Conservation (phyloP, 2,888 invertebrate genomes). For the Tenthredo livida region DNA sequence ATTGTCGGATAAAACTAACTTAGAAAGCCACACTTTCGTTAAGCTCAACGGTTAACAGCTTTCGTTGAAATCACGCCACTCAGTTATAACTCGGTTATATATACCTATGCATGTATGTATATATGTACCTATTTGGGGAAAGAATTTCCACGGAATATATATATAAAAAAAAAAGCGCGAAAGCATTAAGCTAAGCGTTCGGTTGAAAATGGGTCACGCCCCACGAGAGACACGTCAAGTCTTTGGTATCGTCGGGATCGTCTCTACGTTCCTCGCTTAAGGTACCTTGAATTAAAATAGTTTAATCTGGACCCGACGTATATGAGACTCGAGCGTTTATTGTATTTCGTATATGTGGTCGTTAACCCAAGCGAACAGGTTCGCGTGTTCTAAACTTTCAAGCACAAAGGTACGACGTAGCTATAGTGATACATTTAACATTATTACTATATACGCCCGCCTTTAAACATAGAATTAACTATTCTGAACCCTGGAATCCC, state of each 20-base stretch:
- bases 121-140: not conserved
- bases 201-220: conserved; percentile 52
- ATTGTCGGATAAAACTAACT: conserved; percentile 19
- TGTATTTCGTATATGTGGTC: conserved; percentile 23
- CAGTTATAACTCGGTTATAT: not conserved
- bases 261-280: not conserved
- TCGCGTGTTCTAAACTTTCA: conserved; percentile 30
- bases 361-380: conserved; percentile 41
- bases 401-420: conserved; percentile 34
- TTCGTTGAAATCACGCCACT: not conserved
- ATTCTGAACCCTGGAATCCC: not conserved
- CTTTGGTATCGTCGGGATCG: conserved; percentile 5
- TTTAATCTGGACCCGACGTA: conserved; percentile 16
- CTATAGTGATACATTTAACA: conserved; percentile 37
- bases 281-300: conserved; percentile 37
- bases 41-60: conserved; percentile 38
- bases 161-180: not conserved
- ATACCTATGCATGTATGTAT: not conserved
- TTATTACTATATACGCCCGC: not conserved
- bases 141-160: not conserved
- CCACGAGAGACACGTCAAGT: conserved; percentile 40
- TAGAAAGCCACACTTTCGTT: not conserved
- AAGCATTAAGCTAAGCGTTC: conserved; percentile 39
- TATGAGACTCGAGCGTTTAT: conserved; percentile 8
- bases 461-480: conserved; percentile 1